Evolutionary conservation across 2,888 invertebrate genomes (phyloP), one percentile per base, ranked within the genome.

Genomic region (Eristalinus sepulchralis): DNA sequence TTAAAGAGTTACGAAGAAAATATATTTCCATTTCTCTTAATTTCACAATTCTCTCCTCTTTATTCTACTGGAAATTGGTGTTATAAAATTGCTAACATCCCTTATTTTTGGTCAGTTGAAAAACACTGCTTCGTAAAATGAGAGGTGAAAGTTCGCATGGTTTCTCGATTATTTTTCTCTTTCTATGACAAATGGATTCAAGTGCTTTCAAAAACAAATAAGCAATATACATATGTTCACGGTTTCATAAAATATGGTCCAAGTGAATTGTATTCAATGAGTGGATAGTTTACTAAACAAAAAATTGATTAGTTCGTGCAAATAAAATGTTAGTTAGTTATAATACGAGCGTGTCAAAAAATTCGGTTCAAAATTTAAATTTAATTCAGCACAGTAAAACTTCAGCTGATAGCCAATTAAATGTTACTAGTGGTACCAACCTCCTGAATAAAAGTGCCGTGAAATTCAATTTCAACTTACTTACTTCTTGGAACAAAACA

Each of bases 271-370:
- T 17, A 17, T n/a, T 39, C n/a, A 39, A 47, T 5, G 5, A 47
- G 47, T 47, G 47, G 17, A 47, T 1, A 17, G 8, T 17, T 47
- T 47, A 47, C 17, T 47, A 0, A n/a, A n/a, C n/a, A 17, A 17
- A 6, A 8, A 17, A 1, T 8, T 47, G 2, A 17, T 5, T 17
- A 47, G 47, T 1, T 57, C 27, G 17, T 34, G 13, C 39, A 24
- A 47, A 34, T 57, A 78, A 70, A 78, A 78, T 78, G 78, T 10
- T 78, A 78, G 70, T 78, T 71, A 63, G 70, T 63, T 70, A 57
- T 64, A 55, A 78, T 22, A 17, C 17, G 22, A 64, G 63, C 57
- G n/a, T 22, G 36, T n/a, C 27, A 31, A 77, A 62, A 6, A 20
- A 63, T 62, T 36, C 24, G 17, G 27, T 20, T 62, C 22, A 47